These are phyloP conservation scores for Thyatira batis DNA, from an alignment of 2,888 invertebrate genomes.

Conservation along the genomic window DNA sequence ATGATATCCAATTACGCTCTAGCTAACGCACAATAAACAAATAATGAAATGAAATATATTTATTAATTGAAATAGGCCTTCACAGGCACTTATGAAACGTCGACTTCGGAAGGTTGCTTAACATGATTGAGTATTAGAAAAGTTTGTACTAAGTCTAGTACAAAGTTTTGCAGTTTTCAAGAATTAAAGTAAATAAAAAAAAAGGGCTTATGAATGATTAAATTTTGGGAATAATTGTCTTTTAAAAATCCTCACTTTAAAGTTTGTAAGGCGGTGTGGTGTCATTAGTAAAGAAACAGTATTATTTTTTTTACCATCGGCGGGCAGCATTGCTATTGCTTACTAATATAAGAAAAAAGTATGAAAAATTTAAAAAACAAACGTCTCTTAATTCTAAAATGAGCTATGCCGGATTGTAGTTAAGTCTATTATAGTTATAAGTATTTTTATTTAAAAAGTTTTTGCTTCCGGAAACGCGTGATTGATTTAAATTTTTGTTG, in stretches of 20 bases:
- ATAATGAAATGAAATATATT: too few species aligned
- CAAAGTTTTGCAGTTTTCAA: too few species aligned
- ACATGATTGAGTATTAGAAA: too few species aligned
- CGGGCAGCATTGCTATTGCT: slow-evolving; percentile 58
- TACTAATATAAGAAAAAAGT: slow-evolving; percentile 35
- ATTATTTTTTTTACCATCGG: slow-evolving; percentile 38
- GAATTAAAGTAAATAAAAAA: too few species aligned
- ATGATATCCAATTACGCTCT: slow-evolving; percentile 1
- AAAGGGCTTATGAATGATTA: too few species aligned
- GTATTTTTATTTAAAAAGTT: slow-evolving; percentile 33
- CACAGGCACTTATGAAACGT: too few species aligned
- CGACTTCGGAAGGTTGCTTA: too few species aligned
- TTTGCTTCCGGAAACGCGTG: slow-evolving; percentile 57
- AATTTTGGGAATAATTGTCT: too few species aligned
- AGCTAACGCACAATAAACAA: too few species aligned
- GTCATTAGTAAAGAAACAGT: slow-evolving; percentile 34
- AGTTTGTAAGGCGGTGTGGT: slow-evolving; percentile 29
- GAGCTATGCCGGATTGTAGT: slow-evolving; percentile 74
- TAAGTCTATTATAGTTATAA: slow-evolving; percentile 34
- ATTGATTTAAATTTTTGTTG: slow-evolving; percentile 21
- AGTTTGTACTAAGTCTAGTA: too few species aligned
- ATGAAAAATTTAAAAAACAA: slow-evolving; percentile 39
- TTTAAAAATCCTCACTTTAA: slow-evolving; percentile 12
- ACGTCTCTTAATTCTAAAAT: slow-evolving; percentile 71
- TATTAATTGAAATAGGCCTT: too few species aligned